Evolutionary conservation across 2,888 invertebrate species (phyloP).

Genomic region (Lasioglossum leucozonium): DNA sequence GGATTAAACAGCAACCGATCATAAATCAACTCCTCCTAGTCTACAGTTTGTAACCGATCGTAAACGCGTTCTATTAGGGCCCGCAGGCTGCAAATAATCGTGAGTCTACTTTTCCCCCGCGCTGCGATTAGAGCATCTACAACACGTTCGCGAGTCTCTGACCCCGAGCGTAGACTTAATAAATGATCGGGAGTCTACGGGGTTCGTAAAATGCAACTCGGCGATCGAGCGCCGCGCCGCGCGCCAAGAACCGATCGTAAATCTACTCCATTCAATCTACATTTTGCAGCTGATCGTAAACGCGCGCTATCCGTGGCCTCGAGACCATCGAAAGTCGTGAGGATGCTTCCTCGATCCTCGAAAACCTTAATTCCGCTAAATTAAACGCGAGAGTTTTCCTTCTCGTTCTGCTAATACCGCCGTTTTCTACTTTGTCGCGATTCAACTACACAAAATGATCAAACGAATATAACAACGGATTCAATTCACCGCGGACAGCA

Average conservation of each 20-base stretch:
- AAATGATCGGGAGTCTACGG: background rate
- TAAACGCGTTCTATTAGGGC: background rate
- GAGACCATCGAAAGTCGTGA: background rate
- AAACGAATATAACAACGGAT: background rate
- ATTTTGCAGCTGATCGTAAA: background rate
- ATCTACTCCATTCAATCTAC: conserved; percentile 11
- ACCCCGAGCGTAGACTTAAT: conserved; percentile 11
- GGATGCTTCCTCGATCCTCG: background rate
- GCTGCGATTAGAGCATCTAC: conserved; percentile 5
- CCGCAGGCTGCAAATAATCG: conserved; percentile 3
- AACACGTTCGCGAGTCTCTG: conserved; percentile 10
- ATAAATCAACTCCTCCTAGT: background rate
- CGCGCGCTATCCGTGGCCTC: background rate
- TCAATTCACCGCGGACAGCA: background rate
- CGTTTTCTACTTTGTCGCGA: background rate
- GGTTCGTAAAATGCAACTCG: conserved; percentile 7
- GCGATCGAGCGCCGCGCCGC: background rate
- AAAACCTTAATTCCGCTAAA: background rate
- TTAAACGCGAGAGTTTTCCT: background rate
- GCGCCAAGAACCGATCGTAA: background rate
- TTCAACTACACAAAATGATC: too few relatives aligned
- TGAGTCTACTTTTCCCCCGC: background rate
- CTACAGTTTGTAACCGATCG: background rate
- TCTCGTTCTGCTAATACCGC: background rate
- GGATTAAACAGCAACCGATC: conserved; percentile 6